phyloP scores from a whole-genome alignment of 2,888 invertebrate species.

The Agrotis ipsilon region DNA sequence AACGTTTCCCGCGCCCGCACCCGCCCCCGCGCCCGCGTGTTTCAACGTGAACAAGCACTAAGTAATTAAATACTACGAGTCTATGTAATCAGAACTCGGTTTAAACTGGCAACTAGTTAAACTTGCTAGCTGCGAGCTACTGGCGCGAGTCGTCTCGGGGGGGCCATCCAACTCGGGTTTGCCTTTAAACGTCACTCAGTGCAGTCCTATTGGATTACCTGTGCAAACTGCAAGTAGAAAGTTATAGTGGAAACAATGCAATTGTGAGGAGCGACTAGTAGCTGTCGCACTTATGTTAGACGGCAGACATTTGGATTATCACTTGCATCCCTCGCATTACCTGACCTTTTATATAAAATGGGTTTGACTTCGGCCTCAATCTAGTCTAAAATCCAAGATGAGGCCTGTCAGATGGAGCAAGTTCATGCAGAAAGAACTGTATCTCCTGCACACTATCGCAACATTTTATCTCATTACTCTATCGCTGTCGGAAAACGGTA shows the following conservation, averaged over 20 bases:
- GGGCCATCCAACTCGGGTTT: slow-evolving; percentile 65
- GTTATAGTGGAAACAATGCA: slow-evolving; percentile 41
- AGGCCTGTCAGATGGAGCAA: no score
- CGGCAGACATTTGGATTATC: background rate
- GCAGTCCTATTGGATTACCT: slow-evolving; percentile 60
- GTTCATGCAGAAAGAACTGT: no score
- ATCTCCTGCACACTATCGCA: no score
- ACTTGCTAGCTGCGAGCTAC: slow-evolving; percentile 38
- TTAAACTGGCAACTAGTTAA: slow-evolving; percentile 66
- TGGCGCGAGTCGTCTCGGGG: slow-evolving; percentile 52
- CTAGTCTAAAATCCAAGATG: no score
- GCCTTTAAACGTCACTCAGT: slow-evolving; percentile 64
- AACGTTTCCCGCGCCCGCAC: no score
- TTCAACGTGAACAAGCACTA: no score
- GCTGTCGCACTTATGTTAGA: background rate
- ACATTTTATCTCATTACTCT: no score
- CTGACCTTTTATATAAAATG: no score
- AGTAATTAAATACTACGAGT: slow-evolving; percentile 64
- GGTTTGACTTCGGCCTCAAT: no score
- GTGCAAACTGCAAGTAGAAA: slow-evolving; percentile 26
- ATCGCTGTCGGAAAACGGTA: no score
- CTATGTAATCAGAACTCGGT: slow-evolving; percentile 72
- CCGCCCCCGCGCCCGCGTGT: no score
- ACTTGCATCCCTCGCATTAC: no score
- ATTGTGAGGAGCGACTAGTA: background rate